Evolutionary conservation across 2,113 vertebrate species (phyloP).

Genomic region (Raja brachyura): DNA sequence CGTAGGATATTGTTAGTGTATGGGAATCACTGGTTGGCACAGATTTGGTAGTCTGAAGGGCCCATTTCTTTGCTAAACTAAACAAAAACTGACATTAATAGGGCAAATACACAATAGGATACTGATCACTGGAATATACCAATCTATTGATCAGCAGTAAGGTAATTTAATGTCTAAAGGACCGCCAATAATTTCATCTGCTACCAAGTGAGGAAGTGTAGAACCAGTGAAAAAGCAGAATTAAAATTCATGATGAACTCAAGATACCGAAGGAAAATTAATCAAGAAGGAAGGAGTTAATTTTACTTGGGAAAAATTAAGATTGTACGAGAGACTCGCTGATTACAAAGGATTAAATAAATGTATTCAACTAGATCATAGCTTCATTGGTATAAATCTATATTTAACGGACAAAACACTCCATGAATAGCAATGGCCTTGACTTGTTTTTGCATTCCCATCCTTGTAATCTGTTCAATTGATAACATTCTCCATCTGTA

Average conservation of each 20-base stretch:
- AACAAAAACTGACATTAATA: too few relatives aligned
- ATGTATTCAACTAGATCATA: neutral
- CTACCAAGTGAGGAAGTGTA: neutral
- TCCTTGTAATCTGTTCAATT: neutral
- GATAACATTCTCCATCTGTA: conserved; percentile 28
- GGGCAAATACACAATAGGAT: too few relatives aligned
- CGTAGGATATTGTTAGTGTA: too few relatives aligned
- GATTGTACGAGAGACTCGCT: neutral
- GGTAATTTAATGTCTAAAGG: neutral
- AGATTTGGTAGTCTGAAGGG: too few relatives aligned
- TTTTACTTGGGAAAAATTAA: neutral
- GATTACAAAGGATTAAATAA: conserved; percentile 13
- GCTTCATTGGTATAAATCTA: neutral
- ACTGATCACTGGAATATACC: too few relatives aligned
- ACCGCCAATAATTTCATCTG: neutral
- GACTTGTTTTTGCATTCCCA: conserved; percentile 1
- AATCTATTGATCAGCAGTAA: neutral
- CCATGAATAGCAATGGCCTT: neutral
- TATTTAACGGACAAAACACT: neutral
- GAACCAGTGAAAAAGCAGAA: neutral
- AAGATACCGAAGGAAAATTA: neutral
- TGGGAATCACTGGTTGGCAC: too few relatives aligned
- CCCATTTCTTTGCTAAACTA: too few relatives aligned
- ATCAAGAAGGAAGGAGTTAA: neutral
- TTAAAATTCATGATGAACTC: neutral